Evolutionary conservation across 2,888 invertebrate genomes (phyloP).

Genomic region (Mimachlamys varia): DNA sequence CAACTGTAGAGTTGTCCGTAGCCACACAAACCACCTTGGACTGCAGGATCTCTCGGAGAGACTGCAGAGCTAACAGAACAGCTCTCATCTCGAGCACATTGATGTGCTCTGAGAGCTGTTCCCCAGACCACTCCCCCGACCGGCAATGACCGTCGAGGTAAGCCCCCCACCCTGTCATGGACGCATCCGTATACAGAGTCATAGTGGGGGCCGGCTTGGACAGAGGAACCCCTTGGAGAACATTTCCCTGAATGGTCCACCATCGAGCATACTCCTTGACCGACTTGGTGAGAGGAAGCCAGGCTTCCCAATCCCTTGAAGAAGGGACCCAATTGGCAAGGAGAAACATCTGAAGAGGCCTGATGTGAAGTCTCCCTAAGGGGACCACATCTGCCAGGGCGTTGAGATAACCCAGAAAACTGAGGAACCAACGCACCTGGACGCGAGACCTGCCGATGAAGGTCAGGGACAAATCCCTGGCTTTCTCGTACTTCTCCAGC

Average conservation of each 20-base stretch:
- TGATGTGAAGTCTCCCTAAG: constrained; percentile 44
- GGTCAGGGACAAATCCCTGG: too few species aligned
- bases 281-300: neutral
- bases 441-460: neutral
- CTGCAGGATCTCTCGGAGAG: neutral
- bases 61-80: constrained; percentile 39
- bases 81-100: constrained; percentile 43
- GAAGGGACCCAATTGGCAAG: constrained; percentile 41
- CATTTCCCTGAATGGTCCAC: neutral
- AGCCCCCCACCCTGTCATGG: constrained; percentile 29
- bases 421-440: constrained; percentile 32
- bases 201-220: neutral
- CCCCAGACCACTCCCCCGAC: too few species aligned
- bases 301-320: constrained; percentile 28
- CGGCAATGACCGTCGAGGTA: constrained; percentile 5
- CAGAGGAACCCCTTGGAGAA: constrained; percentile 40
- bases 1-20: neutral
- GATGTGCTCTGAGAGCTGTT: too few species aligned
- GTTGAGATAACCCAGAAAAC: too few species aligned
- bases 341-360: constrained; percentile 44
- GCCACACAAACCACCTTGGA: constrained; percentile 37
- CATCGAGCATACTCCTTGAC: constrained; percentile 19
- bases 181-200: constrained; percentile 37
- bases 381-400: constrained; percentile 43
- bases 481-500: too few species aligned